These are phyloP conservation scores for Rhea americana DNA, from an alignment of 2,113 vertebrate species.

Conservation along the genomic window DNA sequence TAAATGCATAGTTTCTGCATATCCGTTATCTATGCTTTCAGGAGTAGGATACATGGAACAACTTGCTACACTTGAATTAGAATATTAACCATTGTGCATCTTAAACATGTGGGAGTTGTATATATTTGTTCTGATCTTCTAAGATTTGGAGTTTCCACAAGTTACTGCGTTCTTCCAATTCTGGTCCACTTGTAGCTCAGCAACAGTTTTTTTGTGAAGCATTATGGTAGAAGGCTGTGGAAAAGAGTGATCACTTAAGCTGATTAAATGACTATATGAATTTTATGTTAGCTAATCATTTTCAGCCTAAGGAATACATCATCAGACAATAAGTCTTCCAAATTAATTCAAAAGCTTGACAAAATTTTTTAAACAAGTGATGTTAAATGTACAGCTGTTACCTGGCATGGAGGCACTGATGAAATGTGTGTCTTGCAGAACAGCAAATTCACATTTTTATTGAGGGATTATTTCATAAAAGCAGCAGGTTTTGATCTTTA, in stretches of 20 bases:
- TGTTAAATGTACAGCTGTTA: constrained; percentile 9
- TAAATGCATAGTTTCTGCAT: background rate
- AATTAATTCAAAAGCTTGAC: constrained; percentile 1
- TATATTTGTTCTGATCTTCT: accelerated
- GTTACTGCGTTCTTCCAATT: background rate
- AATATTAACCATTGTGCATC: background rate
- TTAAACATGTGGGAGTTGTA: background rate
- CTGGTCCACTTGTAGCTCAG: background rate
- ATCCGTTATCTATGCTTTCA: background rate
- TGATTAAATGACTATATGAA: background rate
- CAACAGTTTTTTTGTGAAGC: background rate
- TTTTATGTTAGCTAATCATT: background rate
- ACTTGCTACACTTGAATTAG: background rate
- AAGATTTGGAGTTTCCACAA: background rate
- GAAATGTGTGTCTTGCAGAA: constrained; percentile 4
- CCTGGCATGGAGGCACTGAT: background rate
- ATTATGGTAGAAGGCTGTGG: background rate
- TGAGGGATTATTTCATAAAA: constrained; percentile 31
- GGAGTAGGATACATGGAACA: background rate
- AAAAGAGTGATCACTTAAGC: background rate
- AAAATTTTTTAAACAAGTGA: constrained; percentile 4
- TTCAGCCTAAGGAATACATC: background rate
- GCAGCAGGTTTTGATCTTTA: constrained; percentile 7
- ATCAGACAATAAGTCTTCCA: background rate
- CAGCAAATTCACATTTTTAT: background rate